phyloP scores from a whole-genome alignment of 2,888 invertebrate species.

The Muscina levida region DNA sequence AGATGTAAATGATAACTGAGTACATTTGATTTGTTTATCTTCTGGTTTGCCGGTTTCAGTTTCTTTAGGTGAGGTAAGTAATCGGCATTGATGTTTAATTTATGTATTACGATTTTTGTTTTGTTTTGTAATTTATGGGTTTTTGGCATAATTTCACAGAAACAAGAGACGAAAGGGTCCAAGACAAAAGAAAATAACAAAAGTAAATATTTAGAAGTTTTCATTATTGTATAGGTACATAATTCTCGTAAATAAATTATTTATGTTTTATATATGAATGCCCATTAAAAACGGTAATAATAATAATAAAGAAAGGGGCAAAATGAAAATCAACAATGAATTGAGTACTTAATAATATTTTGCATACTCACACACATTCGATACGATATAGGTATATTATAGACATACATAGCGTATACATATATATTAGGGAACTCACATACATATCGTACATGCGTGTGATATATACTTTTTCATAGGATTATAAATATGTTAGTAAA shows the following conservation, averaged over 20 bases:
- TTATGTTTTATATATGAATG: neutral
- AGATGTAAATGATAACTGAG: conserved; percentile 39
- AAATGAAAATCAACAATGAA: conserved; percentile 54
- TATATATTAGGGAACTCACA: neutral
- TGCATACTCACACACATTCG: conserved; percentile 24
- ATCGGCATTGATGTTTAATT: conserved; percentile 34
- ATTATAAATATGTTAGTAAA: conserved; percentile 28
- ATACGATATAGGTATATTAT: too few relatives aligned
- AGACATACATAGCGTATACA: neutral
- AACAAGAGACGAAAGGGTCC: too few relatives aligned
- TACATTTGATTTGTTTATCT: conserved; percentile 72
- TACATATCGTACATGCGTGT: neutral
- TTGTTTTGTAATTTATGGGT: conserved; percentile 34
- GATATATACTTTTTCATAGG: neutral
- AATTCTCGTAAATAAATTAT: conserved; percentile 34
- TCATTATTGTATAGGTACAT: neutral
- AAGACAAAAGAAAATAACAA: conserved; percentile 39
- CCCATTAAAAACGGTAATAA: conserved; percentile 20
- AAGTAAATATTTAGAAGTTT: conserved; percentile 37
- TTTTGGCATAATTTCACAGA: too few relatives aligned
- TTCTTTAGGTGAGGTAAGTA: conserved; percentile 68
- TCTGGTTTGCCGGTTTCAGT: conserved; percentile 74
- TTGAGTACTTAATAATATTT: conserved; percentile 41
- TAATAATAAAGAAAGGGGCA: conserved; percentile 32
- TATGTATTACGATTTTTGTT: conserved; percentile 24